Conservation (phyloP, 2,888 invertebrate species). For the Suillia variegata region DNA sequence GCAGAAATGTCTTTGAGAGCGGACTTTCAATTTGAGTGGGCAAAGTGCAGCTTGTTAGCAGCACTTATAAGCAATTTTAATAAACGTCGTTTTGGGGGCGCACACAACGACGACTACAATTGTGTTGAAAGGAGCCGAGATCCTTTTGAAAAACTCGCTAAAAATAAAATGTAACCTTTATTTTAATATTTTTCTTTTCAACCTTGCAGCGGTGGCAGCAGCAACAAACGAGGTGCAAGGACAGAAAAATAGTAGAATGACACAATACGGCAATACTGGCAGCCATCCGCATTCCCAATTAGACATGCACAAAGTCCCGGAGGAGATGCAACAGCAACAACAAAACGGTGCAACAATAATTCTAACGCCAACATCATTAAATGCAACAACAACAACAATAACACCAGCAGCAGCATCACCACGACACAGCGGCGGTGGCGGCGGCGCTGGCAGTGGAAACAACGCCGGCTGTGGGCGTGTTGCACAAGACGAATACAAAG, state of each 20-base stretch:
- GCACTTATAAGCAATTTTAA: slow-evolving; percentile 38
- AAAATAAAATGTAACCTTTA: not conserved
- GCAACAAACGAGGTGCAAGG: slow-evolving; percentile 30
- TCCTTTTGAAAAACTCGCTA: not conserved
- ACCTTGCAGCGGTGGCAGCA: slow-evolving; percentile 36
- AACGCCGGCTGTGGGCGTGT: slow-evolving; percentile 11
- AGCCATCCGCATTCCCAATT: slow-evolving; percentile 46
- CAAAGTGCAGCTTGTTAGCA: slow-evolving; percentile 37
- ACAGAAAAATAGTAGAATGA: slow-evolving; percentile 38
- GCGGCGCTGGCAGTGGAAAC: not conserved
- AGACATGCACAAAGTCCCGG: slow-evolving; percentile 49
- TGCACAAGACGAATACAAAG: slow-evolving; percentile 47
- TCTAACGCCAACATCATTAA: slow-evolving; percentile 56
- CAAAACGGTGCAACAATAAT: slow-evolving; percentile 52
- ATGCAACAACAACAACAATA: slow-evolving; percentile 40
- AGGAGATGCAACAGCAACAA: slow-evolving; percentile 36
- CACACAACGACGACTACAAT: not conserved
- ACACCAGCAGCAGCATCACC: slow-evolving; percentile 18
- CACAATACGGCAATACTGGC: slow-evolving; percentile 32
- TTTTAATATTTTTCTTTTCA: slow-evolving; percentile 11
- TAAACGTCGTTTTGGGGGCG: slow-evolving; percentile 6
- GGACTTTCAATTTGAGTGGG: slow-evolving; percentile 9
- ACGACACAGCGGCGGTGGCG: slow-evolving; percentile 16
- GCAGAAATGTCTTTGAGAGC: not conserved
- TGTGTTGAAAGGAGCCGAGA: not conserved